Conservation (phyloP, 2,797 vertebrate genomes). For the Esox lucius region DNA sequence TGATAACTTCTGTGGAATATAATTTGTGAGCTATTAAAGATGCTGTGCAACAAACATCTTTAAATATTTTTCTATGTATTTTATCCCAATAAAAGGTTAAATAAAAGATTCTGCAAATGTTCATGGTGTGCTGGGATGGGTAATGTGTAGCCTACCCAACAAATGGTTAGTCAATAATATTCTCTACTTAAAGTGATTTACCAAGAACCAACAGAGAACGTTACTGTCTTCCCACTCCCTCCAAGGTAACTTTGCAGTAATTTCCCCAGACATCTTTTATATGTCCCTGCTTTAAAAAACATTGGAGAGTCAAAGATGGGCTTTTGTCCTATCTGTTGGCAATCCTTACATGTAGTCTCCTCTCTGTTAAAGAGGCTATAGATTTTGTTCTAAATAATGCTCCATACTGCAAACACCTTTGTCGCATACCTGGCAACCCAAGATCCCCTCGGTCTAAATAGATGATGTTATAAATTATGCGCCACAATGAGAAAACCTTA, state of each 20-base stretch:
- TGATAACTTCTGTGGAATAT: too few species aligned
- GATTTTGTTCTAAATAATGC: neutral
- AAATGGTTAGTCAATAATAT: neutral
- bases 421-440: neutral
- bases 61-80: too few species aligned
- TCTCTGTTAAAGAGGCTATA: constrained; percentile 27
- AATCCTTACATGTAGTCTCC: constrained; percentile 18
- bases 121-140: neutral
- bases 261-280: too few species aligned
- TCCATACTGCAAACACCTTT: neutral
- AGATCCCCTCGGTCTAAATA: constrained; percentile 8
- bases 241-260: neutral
- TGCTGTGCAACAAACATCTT: too few species aligned
- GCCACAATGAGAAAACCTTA: constrained; percentile 30
- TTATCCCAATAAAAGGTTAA: too few species aligned
- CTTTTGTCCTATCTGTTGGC: neutral
- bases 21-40: too few species aligned
- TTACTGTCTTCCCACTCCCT: constrained; percentile 6
- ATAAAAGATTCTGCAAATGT: too few species aligned
- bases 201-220: neutral
- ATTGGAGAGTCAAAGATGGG: neutral
- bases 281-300: neutral
- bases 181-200: neutral
- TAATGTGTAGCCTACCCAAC: neutral
- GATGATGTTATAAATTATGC: constrained; percentile 32